Conservation (phyloP, 2,113 vertebrate species). For the Synodontis membranacea region DNA sequence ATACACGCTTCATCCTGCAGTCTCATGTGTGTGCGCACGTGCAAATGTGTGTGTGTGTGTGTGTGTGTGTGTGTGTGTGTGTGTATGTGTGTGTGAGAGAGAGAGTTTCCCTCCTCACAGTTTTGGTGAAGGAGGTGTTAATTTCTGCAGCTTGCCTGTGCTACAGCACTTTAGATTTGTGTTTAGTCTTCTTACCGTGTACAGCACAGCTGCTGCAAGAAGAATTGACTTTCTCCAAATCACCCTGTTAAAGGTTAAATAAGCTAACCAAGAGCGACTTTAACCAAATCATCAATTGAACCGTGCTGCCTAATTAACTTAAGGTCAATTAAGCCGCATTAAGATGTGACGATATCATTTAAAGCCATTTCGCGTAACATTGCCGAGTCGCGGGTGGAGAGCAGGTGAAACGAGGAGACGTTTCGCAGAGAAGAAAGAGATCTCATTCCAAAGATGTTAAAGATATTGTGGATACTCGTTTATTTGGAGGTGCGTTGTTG, state of each 20-base stretch:
- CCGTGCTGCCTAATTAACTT: not conserved
- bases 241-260: not conserved
- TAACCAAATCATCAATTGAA: slow-evolving; percentile 12
- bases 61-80: not conserved
- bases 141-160: not conserved
- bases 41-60: not conserved
- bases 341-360: slow-evolving; percentile 9
- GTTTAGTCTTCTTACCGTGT: not conserved
- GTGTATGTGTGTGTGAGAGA: not conserved
- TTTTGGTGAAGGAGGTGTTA: not conserved
- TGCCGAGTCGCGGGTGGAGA: not conserved
- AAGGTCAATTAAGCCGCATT: slow-evolving; percentile 4
- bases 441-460: too few species aligned
- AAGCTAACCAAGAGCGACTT: not conserved
- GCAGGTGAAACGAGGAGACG: not conserved
- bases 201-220: not conserved
- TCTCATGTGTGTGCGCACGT: not conserved
- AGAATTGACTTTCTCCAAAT: not conserved
- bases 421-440: too few species aligned
- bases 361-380: not conserved
- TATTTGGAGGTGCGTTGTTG: too few species aligned
- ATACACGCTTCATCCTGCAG: not conserved
- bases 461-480: not conserved
- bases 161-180: not conserved
- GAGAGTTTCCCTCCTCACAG: not conserved